Evolutionary conservation across 92 coral and sea anemone genomes (phyloP).

Genomic region (Scolanthus callimorphus): DNA sequence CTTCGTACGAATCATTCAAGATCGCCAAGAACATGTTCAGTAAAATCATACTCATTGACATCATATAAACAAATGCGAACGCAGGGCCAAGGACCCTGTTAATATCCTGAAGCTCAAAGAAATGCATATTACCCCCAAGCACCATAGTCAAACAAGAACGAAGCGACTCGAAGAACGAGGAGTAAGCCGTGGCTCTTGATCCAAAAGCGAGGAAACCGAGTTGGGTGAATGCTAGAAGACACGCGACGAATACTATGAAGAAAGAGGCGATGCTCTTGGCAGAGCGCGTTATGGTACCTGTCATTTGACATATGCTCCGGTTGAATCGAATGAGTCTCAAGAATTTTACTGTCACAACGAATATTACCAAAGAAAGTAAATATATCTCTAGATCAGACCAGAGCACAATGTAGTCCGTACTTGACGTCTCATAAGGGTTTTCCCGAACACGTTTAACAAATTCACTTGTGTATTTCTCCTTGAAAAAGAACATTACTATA

Average conservation of each 20-base stretch:
- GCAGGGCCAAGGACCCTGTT: constrained; percentile 53
- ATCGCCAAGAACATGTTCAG: constrained; percentile 84
- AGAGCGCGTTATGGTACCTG: constrained; percentile 52
- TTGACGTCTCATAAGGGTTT: constrained; percentile 78
- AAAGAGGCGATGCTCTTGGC: constrained; percentile 60
- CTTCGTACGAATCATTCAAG: constrained; percentile 61
- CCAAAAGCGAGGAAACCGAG: constrained; percentile 74
- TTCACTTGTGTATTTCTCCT: constrained; percentile 63
- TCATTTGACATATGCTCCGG: constrained; percentile 55
- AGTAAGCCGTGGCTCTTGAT: constrained; percentile 45
- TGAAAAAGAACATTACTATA: constrained; percentile 69
- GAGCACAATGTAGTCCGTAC: constrained; percentile 59
- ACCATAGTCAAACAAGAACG: constrained; percentile 65
- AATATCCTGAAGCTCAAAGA: constrained; percentile 41
- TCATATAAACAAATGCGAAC: constrained; percentile 58
- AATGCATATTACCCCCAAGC: constrained; percentile 79
- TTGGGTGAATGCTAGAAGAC: constrained; percentile 70
- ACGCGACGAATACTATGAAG: constrained; percentile 56
- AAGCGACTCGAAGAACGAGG: constrained; percentile 62
- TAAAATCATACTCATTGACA: constrained; percentile 67
- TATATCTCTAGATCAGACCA: constrained; percentile 74
- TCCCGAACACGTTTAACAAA: constrained; percentile 61
- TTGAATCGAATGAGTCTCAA: constrained; percentile 68
- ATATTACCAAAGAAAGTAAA: constrained; percentile 68
- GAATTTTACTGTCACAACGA: constrained; percentile 72